phyloP scores from a whole-genome alignment of 2,113 vertebrate species.

The Patagioenas fasciata region DNA sequence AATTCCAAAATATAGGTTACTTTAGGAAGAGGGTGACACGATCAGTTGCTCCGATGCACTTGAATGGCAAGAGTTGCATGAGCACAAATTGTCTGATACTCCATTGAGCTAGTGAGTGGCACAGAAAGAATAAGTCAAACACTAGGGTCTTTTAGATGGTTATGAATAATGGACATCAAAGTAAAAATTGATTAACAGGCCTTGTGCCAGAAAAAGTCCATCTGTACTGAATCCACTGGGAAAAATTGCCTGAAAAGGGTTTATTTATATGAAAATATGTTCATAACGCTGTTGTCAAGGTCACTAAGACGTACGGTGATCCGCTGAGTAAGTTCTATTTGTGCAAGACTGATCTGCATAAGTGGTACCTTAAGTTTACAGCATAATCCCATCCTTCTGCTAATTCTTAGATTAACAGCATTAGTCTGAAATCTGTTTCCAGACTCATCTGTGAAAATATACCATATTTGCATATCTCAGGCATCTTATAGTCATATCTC shows the following conservation, averaged over 20 bases:
- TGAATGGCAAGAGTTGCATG: background rate
- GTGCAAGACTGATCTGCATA: background rate
- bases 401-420: background rate
- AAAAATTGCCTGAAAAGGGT: background rate
- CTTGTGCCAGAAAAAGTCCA: background rate
- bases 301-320: background rate
- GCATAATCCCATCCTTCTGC: background rate
- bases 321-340: background rate
- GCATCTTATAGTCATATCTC: background rate
- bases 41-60: background rate
- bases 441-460: background rate
- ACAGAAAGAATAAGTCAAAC: background rate
- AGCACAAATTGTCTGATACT: background rate
- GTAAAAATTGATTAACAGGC: background rate
- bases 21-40: background rate
- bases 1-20: background rate
- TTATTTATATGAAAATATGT: constrained; percentile 1
- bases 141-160: background rate
- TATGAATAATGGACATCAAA: background rate
- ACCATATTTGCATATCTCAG: background rate
- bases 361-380: background rate
- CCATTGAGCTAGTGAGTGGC: background rate
- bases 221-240: background rate
- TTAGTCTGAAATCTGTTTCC: background rate
- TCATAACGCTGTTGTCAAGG: background rate